phyloP scores from a whole-genome alignment of 2,113 vertebrate genomes.

The Bostrychus sinensis region DNA sequence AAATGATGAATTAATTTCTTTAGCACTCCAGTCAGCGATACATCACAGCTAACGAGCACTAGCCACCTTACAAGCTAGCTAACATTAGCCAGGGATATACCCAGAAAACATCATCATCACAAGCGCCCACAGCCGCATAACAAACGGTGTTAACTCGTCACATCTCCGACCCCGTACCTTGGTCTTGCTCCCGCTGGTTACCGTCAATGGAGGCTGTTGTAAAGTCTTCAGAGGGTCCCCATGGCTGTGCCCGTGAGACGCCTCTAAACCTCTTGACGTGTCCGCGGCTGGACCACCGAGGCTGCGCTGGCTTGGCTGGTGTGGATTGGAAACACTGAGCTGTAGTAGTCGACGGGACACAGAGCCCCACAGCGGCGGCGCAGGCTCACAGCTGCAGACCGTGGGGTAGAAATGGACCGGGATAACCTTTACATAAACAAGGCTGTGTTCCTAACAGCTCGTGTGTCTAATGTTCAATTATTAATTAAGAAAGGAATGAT shows the following conservation, averaged over 20 bases:
- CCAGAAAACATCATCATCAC: constrained; percentile 7
- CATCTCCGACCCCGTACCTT: constrained; percentile 34
- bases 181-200: constrained; percentile 26
- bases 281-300: constrained; percentile 62
- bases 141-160: background rate
- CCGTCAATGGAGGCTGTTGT: constrained; percentile 8
- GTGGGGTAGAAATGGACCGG: background rate
- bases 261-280: constrained; percentile 60
- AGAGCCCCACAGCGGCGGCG: constrained; percentile 38
- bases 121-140: background rate
- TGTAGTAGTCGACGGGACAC: constrained; percentile 35
- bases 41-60: constrained; percentile 8
- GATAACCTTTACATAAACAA: background rate
- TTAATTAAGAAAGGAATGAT: background rate
- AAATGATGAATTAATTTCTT: background rate
- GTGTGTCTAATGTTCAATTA: background rate
- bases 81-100: constrained; percentile 45
- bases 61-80: constrained; percentile 53
- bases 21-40: background rate
- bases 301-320: constrained; percentile 38
- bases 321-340: constrained; percentile 2
- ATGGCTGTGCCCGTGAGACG: constrained; percentile 37
- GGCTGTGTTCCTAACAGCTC: background rate
- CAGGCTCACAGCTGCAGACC: constrained; percentile 17
- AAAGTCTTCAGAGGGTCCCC: constrained; percentile 49